Conservation (phyloP, 2,113 vertebrate species). For the Lophius piscatorius region DNA sequence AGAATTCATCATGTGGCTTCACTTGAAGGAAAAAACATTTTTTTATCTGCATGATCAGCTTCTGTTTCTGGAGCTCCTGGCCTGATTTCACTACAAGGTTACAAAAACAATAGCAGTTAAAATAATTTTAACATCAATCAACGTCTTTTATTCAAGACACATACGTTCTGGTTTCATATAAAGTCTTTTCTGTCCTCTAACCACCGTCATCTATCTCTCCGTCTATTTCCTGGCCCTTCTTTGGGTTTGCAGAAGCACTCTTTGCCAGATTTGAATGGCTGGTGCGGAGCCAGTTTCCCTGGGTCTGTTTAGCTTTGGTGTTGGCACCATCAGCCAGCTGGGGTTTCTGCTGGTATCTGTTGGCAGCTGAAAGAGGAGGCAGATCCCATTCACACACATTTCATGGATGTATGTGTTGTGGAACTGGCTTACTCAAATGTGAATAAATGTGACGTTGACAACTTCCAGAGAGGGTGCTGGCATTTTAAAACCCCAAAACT, state of each 20-base stretch:
- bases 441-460: not conserved
- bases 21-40: too few species aligned
- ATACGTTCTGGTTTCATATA: not conserved
- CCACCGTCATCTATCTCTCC: constrained; percentile 19
- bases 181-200: constrained; percentile 1
- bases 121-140: too few species aligned
- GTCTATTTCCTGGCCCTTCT: constrained; percentile 10
- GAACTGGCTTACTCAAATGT: constrained; percentile 1
- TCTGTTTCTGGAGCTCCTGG: constrained; percentile 3
- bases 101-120: too few species aligned
- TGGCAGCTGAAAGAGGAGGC: constrained; percentile 58
- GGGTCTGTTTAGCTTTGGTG: constrained; percentile 34
- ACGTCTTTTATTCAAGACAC: too few species aligned
- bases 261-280: constrained; percentile 43
- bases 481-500: too few species aligned
- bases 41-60: constrained; percentile 3
- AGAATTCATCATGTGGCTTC: too few species aligned
- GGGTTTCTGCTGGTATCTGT: constrained; percentile 71
- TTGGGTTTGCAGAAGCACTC: constrained; percentile 8
- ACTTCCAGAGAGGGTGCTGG: too few species aligned
- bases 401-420: constrained; percentile 1
- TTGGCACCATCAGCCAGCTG: constrained; percentile 62
- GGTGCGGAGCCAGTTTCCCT: constrained; percentile 51
- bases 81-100: constrained; percentile 20
- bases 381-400: constrained; percentile 1